Evolutionary conservation across 2,888 invertebrate genomes (phyloP), one percentile per base, ranked within the genome.

Genomic region (Rosalia funebris): DNA sequence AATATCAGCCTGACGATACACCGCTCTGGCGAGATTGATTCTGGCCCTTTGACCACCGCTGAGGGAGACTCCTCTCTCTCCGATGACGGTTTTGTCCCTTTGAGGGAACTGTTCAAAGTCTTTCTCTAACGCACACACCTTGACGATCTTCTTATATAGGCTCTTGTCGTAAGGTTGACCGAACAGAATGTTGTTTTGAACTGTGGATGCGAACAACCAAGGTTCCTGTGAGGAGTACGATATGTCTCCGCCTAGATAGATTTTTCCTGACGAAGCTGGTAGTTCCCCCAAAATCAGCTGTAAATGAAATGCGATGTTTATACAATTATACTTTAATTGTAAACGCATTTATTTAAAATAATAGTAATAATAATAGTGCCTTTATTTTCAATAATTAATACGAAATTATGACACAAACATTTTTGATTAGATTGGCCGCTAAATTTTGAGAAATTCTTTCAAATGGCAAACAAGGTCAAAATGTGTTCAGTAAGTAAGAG

Each of bases 21-120:
- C 85, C 3, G 92, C 90, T 64, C 93, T 83, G 0, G 91, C 91
- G 31, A 93, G 83, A 68, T 90, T 91, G 44, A 94, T 87, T 60
- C 93, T 85, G 0, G 93, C 93, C 62, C 90, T 87, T 82, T 93
- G 93, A 0, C 93, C 93, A 0, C 93, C 93, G 73, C 91, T 91
- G 25, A 94, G 82, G 37, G 89, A 87, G 48, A 89, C 86, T 9
- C 93, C 93, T 57, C 90, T 84, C 75, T 94, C 93, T 0, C 93
- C 85, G 5, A 86, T 84, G 10, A 83, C 72, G 0, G 85, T 85
- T 47, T 81, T 72, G 69, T 86, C 85, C 0, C 84, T 83, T 12
- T 80, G 70, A 79, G 75, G 90, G 81, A 81, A 86, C 68, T 72
- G 87, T 84, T 85, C 83, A 66, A 92, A 83, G 77, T 92, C 92